Percentiles rank a stretch among this genome's conserved stretches.
Conservation (phyloP, 1,140 invertebrate genomes). For the Dinothrombium tinctorium region DNA sequence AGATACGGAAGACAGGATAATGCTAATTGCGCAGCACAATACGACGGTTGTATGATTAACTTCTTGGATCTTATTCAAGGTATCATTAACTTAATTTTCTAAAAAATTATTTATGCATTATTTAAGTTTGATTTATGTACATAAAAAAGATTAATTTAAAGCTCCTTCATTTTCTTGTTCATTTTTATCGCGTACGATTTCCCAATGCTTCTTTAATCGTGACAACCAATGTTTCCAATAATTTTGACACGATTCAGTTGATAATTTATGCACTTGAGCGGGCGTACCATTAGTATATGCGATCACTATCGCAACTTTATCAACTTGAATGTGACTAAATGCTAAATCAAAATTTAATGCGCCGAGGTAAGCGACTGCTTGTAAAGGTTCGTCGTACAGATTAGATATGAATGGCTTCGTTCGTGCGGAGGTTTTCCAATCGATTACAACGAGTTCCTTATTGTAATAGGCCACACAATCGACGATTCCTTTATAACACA, state of each 20-base stretch:
- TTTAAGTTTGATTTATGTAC: neutral
- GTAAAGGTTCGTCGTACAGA: slow-evolving; percentile 49
- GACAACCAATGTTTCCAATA: slow-evolving; percentile 34
- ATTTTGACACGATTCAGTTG: slow-evolving; percentile 19
- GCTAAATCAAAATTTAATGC: slow-evolving; percentile 38
- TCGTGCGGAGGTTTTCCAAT: slow-evolving; percentile 57
- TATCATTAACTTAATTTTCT: slow-evolving; percentile 14
- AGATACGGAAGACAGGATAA: slow-evolving; percentile 17
- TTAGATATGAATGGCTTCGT: slow-evolving; percentile 31
- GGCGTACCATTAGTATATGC: slow-evolving; percentile 33
- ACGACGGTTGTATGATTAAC: slow-evolving; percentile 18
- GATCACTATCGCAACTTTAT: slow-evolving; percentile 31
- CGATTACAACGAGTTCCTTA: slow-evolving; percentile 44
- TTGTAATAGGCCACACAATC: slow-evolving; percentile 46
- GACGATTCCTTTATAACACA: slow-evolving; percentile 41
- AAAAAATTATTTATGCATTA: slow-evolving; percentile 1
- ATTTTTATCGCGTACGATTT: neutral
- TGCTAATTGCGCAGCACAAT: slow-evolving; percentile 18
- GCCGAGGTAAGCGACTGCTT: slow-evolving; percentile 49
- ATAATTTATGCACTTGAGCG: slow-evolving; percentile 28
- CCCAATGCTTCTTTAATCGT: slow-evolving; percentile 18
- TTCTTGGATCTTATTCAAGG: slow-evolving; percentile 16
- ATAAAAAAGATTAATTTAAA: neutral
- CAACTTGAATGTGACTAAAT: slow-evolving; percentile 23
- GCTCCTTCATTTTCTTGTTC: neutral